Percentiles rank a stretch among this genome's conserved stretches.
phyloP scores from a whole-genome alignment of 2,888 invertebrate genomes.

The Drosophila subsilvestris region DNA sequence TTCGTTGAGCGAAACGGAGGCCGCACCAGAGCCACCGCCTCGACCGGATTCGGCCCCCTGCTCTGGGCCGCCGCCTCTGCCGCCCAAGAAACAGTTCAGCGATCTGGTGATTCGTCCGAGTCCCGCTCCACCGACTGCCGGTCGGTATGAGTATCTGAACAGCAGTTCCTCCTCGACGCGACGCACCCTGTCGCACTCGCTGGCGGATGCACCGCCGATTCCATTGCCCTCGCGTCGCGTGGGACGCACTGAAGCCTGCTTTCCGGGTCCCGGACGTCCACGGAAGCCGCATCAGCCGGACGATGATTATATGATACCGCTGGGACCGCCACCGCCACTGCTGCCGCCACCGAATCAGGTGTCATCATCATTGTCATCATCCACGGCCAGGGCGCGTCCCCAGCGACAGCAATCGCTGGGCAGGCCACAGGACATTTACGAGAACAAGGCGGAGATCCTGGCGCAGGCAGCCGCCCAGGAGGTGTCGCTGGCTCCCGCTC shows the following conservation, averaged over 20 bases:
- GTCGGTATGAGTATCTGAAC: slow-evolving; percentile 82
- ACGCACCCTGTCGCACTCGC: slow-evolving; percentile 38
- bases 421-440: slow-evolving; percentile 80
- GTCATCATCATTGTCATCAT: not conserved
- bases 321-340: slow-evolving; percentile 84
- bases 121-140: slow-evolving; percentile 47
- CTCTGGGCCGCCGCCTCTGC: slow-evolving; percentile 89
- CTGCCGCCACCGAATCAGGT: slow-evolving; percentile 85
- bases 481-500: slow-evolving; percentile 43
- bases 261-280: slow-evolving; percentile 84
- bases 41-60: slow-evolving; percentile 84
- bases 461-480: slow-evolving; percentile 48
- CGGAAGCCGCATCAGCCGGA: slow-evolving; percentile 86
- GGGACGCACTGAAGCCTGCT: slow-evolving; percentile 85
- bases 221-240: slow-evolving; percentile 86
- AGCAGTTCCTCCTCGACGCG: slow-evolving; percentile 42
- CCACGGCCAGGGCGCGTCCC: slow-evolving; percentile 72
- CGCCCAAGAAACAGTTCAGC: slow-evolving; percentile 88
- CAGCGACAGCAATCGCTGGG: slow-evolving; percentile 74
- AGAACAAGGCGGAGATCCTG: slow-evolving; percentile 82
- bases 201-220: slow-evolving; percentile 85
- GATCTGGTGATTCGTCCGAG: slow-evolving; percentile 85
- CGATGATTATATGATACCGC: slow-evolving; percentile 89
- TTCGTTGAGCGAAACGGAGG: slow-evolving; percentile 84
- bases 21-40: slow-evolving; percentile 84